Conservation (phyloP, 2,888 invertebrate species). For the Cylindroiulus punctatus region DNA sequence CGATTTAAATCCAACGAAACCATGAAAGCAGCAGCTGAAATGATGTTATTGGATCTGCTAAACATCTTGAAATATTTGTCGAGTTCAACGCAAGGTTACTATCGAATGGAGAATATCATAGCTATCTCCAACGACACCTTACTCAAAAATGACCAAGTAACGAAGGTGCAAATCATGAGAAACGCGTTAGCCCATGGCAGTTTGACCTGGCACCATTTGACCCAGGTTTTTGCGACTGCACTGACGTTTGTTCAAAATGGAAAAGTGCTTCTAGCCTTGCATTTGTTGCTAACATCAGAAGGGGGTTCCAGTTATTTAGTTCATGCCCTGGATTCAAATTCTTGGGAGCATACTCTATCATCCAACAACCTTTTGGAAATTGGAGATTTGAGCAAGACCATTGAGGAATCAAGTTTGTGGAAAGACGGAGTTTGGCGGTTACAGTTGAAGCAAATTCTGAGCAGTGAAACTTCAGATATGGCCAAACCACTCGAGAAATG, state of each 20-base stretch:
- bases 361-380: neutral
- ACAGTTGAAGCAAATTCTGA: neutral
- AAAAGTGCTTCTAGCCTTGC: neutral
- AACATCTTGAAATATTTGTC: conserved; percentile 7
- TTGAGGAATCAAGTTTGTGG: neutral
- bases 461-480: neutral
- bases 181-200: conserved; percentile 1
- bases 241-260: conserved; percentile 25
- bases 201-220: neutral
- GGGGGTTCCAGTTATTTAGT: neutral
- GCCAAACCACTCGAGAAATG: neutral
- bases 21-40: conserved; percentile 13
- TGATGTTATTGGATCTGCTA: neutral
- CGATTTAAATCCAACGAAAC: neutral
- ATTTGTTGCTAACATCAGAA: neutral
- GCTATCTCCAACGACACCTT: neutral
- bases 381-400: neutral
- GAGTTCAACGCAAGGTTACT: neutral
- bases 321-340: neutral
- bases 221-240: conserved; percentile 5
- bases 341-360: neutral
- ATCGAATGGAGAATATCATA: neutral
- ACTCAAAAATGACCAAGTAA: conserved; percentile 13
- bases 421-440: neutral
- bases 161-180: neutral